These are phyloP conservation scores for Zelostemma sp. DNA, from an alignment of 1,140 invertebrate species.

Conservation along the genomic window DNA sequence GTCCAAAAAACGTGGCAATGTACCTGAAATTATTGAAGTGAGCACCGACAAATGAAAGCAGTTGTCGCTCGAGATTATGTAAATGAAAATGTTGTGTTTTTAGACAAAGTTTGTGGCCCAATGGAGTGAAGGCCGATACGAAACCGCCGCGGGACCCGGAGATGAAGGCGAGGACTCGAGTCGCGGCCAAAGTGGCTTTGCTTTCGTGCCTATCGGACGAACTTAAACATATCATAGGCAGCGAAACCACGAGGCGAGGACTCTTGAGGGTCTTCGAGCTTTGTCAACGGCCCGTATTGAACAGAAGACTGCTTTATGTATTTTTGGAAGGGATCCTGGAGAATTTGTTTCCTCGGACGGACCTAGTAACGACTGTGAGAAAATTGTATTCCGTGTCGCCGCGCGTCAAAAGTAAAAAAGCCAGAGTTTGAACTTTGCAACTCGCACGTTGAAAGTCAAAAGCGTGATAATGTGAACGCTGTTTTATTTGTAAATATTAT, in stretches of 20 bases:
- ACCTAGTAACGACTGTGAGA: slow-evolving; percentile 75
- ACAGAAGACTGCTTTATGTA: slow-evolving; percentile 89
- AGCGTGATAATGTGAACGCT: too few species aligned
- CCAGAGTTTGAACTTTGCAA: slow-evolving; percentile 55
- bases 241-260: slow-evolving; percentile 89
- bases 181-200: slow-evolving; percentile 88
- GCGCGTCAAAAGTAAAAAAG: slow-evolving; percentile 58
- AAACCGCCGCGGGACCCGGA: slow-evolving; percentile 77
- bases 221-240: slow-evolving; percentile 91
- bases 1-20: slow-evolving; percentile 89
- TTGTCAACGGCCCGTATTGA: slow-evolving; percentile 88
- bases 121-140: slow-evolving; percentile 76
- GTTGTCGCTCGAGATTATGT: slow-evolving; percentile 4
- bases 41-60: slow-evolving; percentile 54
- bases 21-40: slow-evolving; percentile 90
- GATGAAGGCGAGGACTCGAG: slow-evolving; percentile 83
- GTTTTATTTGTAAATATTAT: too few species aligned
- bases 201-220: slow-evolving; percentile 85
- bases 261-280: slow-evolving; percentile 90
- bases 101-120: slow-evolving; percentile 85
- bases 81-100: slow-evolving; percentile 9
- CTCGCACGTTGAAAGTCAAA: too few species aligned
- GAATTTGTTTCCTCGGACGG: slow-evolving; percentile 82
- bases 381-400: slow-evolving; percentile 76
- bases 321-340: slow-evolving; percentile 85